These are phyloP conservation scores for Phataginus tricuspis DNA, from an alignment of 2,797 vertebrate genomes.

Conservation along the genomic window DNA sequence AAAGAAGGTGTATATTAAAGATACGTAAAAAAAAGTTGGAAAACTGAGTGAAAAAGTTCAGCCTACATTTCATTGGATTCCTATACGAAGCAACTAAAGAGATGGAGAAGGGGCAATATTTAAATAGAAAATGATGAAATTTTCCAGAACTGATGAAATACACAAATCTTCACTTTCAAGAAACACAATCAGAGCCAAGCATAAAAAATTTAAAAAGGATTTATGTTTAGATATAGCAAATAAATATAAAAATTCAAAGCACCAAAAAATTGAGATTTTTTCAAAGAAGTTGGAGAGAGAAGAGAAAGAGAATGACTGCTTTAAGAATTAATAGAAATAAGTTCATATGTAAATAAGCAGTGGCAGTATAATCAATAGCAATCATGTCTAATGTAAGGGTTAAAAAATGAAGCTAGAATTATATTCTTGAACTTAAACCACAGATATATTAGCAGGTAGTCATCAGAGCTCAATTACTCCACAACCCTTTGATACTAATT, in stretches of 20 bases:
- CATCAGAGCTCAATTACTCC: not conserved
- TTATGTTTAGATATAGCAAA: not conserved
- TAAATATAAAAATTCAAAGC: not conserved
- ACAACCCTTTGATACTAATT: not conserved
- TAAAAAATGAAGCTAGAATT: not conserved
- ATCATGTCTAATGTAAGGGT: not conserved
- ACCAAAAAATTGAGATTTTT: not conserved
- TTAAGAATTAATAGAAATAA: not conserved
- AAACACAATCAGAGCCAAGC: not conserved
- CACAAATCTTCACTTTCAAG: not conserved
- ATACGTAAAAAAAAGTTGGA: not conserved
- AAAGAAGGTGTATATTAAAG: not conserved
- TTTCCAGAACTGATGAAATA: slow-evolving; percentile 18
- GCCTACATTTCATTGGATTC: not conserved
- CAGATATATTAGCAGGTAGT: not conserved
- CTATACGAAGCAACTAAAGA: not conserved
- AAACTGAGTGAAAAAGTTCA: not conserved
- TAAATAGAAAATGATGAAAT: not conserved
- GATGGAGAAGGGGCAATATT: not conserved
- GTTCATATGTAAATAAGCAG: not conserved
- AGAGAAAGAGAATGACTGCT: not conserved
- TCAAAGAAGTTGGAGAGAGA: not conserved
- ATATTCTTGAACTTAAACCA: not conserved
- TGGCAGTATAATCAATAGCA: not conserved
- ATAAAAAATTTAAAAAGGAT: not conserved